Conservation (phyloP, 2,113 vertebrate species). For the Pterocles orientalis region DNA sequence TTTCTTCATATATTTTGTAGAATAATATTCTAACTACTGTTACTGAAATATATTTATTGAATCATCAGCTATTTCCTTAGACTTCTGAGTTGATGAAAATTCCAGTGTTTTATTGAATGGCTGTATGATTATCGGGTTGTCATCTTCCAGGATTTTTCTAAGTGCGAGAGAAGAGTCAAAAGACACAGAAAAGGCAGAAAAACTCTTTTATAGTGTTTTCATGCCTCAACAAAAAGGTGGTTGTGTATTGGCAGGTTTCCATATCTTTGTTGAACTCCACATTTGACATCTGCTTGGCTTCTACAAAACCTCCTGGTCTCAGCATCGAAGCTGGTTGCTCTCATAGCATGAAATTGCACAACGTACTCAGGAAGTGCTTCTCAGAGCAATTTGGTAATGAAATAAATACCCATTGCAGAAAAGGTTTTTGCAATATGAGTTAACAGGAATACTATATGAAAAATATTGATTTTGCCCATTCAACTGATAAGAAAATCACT, state of each 20-base stretch:
- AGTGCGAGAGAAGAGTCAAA: background rate
- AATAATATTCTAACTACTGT: background rate
- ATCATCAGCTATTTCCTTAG: background rate
- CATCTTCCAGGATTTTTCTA: background rate
- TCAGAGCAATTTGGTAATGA: background rate
- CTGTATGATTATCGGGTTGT: background rate
- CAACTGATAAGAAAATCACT: slow-evolving; percentile 12
- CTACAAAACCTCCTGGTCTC: background rate
- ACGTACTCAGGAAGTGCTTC: background rate
- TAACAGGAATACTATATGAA: background rate
- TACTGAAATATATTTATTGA: background rate
- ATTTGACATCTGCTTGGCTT: background rate
- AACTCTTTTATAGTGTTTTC: background rate
- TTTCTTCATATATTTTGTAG: background rate
- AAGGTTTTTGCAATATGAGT: background rate
- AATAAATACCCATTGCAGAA: background rate
- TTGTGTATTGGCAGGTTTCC: background rate
- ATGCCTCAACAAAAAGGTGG: background rate
- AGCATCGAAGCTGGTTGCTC: background rate
- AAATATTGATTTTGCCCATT: slow-evolving; percentile 29
- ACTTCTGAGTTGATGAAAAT: background rate
- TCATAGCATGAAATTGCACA: background rate
- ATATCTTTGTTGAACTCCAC: background rate
- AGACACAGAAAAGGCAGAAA: background rate
- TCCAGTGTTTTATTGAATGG: background rate